Conservation (phyloP, 2,888 invertebrate species). For the Drosophila pseudotalamancana region DNA sequence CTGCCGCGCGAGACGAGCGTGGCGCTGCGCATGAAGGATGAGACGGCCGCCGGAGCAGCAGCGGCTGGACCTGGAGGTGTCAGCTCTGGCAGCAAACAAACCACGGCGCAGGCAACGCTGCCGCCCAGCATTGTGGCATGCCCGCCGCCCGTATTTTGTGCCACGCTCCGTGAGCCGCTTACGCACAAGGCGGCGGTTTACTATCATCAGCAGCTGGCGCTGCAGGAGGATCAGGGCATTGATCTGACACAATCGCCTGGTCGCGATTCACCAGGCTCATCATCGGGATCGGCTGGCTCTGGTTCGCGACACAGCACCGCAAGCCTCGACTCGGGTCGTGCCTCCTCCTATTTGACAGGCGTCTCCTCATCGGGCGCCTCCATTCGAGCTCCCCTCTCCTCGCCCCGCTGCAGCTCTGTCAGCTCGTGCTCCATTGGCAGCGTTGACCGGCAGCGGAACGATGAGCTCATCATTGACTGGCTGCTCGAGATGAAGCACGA, state of each 20-base stretch:
- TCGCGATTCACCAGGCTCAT: slow-evolving; percentile 96
- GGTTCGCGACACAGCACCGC: slow-evolving; percentile 96
- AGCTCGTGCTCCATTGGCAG: slow-evolving; percentile 91
- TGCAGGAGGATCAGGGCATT: slow-evolving; percentile 94
- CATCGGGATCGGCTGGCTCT: slow-evolving; percentile 93
- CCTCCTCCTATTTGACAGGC: slow-evolving; percentile 89
- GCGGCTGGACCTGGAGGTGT: slow-evolving; percentile 74
- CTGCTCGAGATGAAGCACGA: slow-evolving; percentile 96
- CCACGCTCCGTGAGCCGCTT: slow-evolving; percentile 87
- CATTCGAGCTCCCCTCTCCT: slow-evolving; percentile 85
- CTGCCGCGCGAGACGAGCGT: slow-evolving; percentile 84
- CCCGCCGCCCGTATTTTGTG: slow-evolving; percentile 89
- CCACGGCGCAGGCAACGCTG: slow-evolving; percentile 85
- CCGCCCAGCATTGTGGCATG: slow-evolving; percentile 80
- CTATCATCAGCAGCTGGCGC: slow-evolving; percentile 92
- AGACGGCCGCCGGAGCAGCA: slow-evolving; percentile 62
- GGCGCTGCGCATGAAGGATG: slow-evolving; percentile 83
- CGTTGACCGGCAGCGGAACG: slow-evolving; percentile 91
- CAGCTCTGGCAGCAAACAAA: slow-evolving; percentile 35
- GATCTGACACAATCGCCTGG: slow-evolving; percentile 96
- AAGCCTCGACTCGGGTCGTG: slow-evolving; percentile 94
- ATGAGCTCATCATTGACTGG: slow-evolving; percentile 98
- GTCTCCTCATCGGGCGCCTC: slow-evolving; percentile 82
- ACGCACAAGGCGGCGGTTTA: slow-evolving; percentile 91
- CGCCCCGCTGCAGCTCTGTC: slow-evolving; percentile 88